Base-by-base conservation (phyloP, 2,797 vertebrate genomes). In the Mastacembelus armatus region DNA sequence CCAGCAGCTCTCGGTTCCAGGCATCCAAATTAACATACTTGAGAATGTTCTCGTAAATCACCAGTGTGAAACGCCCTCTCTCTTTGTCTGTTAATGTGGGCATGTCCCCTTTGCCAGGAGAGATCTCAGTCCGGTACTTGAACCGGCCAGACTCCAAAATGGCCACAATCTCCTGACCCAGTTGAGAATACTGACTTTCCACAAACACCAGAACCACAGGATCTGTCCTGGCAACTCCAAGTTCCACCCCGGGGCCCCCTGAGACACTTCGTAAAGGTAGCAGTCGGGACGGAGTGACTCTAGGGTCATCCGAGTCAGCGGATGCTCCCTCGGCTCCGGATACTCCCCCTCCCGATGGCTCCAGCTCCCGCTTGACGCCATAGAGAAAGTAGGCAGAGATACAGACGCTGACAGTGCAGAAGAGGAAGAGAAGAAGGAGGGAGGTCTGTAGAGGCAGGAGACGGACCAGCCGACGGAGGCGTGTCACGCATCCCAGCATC, bases 361-460 rank as follows among this genome's bases (percentile, higher is more conserved):
- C 97, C 79, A 98, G 94, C 79, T 96, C 95, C 72, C 94, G 94
- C 88, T 97, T 98, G 94, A 95, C 97, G 80, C 97, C 98, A 91
- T 99, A 99, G 22, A 99, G 96, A 92, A 98, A 99, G 94, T 99
- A 99, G 12, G 98, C 98, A 0, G 97, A 99, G 92, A 99, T 85
- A 42, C 98, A 97, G 78, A 99, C 96, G 72, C 96, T 98, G 91
- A 98, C 91, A 66, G 97, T 92, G 91, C 98, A 99, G 88, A 99
- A 98, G 78, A 94, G 89, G 30, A 99, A 98, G 67, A 99, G 96
- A 77, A 99, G 94, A 78, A 99, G 94, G 56, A 99, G 92, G 86
- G 96, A 95, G 56, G 95, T 95, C 93, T 98, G 98, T 3, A 97
- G 95, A 84, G 96, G 97, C 83, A 96, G 94, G 84, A 97, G 96